Evolutionary conservation across 2,113 vertebrate species (phyloP).

Genomic region (Mesembrinibis cayennensis): DNA sequence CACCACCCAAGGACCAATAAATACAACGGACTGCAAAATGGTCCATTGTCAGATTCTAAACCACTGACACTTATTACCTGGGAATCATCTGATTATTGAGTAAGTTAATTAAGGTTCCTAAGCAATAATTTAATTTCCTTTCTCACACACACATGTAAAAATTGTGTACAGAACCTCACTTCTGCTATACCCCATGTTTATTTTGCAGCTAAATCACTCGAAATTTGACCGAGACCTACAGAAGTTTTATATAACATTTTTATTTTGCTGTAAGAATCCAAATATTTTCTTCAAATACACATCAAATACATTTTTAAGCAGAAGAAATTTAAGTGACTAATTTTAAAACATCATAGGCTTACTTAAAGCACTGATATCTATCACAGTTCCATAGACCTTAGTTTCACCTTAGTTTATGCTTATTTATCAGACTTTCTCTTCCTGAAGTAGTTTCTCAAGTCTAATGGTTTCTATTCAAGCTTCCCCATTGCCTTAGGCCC

Average conservation of each 20-base stretch:
- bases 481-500: background rate
- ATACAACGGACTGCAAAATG: background rate
- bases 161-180: background rate
- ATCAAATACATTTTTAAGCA: background rate
- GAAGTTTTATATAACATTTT: background rate
- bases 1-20: background rate
- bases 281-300: background rate
- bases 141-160: background rate
- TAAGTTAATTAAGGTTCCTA: background rate
- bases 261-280: background rate
- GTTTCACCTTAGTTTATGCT: background rate
- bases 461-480: background rate
- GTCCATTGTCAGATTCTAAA: background rate
- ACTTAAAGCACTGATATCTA: background rate
- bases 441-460: background rate
- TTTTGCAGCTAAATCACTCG: background rate
- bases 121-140: background rate
- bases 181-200: background rate
- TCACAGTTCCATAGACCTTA: background rate
- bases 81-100: background rate
- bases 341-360: background rate
- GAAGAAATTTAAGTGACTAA: background rate
- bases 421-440: background rate
- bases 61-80: background rate
- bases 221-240: background rate